Conservation (phyloP, 2,797 vertebrate genomes). For the Odontamblyopus lacepedii region DNA sequence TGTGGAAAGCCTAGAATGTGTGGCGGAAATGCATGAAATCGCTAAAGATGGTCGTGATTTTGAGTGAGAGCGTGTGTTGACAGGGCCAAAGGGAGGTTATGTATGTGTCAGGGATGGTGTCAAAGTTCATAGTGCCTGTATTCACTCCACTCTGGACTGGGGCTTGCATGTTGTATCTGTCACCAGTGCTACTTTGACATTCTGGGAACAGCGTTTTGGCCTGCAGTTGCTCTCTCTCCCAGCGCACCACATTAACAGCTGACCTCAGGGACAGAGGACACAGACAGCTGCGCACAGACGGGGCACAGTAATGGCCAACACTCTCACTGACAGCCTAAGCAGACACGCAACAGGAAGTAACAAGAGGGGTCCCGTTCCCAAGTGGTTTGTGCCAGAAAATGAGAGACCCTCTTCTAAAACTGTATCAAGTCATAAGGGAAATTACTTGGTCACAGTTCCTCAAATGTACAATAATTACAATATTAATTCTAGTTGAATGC, state of each 20-base stretch:
- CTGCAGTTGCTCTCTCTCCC: conserved; percentile 70
- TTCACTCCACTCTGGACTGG: conserved; percentile 45
- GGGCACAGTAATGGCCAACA: conserved; percentile 47
- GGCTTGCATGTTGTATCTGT: conserved; percentile 64
- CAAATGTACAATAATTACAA: too few species aligned
- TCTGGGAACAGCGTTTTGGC: conserved; percentile 57
- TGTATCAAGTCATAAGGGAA: neutral
- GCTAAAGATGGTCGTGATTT: conserved; percentile 20
- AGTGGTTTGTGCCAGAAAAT: conserved; percentile 9
- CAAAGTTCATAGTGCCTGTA: conserved; percentile 35
- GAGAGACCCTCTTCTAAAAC: conserved; percentile 7
- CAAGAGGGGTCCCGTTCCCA: conserved; percentile 22
- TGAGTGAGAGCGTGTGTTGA: conserved; percentile 45
- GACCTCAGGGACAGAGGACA: conserved; percentile 63
- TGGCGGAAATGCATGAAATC: conserved; percentile 47
- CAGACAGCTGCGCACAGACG: conserved; percentile 71
- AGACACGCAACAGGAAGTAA: conserved; percentile 51
- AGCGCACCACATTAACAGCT: conserved; percentile 65
- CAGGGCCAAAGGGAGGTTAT: conserved; percentile 8
- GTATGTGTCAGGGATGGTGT: conserved; percentile 24
- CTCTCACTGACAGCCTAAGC: conserved; percentile 60
- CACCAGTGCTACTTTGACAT: conserved; percentile 63
- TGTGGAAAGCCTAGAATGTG: conserved; percentile 13
- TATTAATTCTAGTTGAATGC: too few species aligned
- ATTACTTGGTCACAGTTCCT: neutral